These are phyloP conservation scores for Calosoma granatense DNA, from an alignment of 1,140 invertebrate species.

Conservation along the genomic window DNA sequence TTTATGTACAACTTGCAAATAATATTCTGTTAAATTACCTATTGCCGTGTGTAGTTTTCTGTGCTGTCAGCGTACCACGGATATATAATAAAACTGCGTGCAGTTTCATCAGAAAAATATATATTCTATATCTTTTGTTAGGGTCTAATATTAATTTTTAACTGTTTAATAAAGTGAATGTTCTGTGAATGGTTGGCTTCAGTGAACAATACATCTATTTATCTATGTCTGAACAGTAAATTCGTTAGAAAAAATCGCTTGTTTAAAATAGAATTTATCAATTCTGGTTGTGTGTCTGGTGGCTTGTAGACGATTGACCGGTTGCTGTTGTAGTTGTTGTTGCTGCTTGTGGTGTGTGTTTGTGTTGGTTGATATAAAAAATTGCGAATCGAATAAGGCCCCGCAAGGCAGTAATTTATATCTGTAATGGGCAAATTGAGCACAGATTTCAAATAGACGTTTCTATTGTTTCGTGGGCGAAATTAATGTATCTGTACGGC, in stretches of 20 bases:
- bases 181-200: no score
- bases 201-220: neutral
- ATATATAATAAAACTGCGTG: no score
- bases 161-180: neutral
- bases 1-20: no score
- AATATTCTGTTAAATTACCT: no score
- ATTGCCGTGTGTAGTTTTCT: no score
- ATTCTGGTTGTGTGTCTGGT: no score
- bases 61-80: no score
- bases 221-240: neutral
- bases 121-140: neutral
- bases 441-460: slow-evolving; percentile 9
- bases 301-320: no score
- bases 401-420: slow-evolving; percentile 4
- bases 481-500: neutral
- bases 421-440: slow-evolving; percentile 6
- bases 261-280: neutral
- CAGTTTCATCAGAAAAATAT: no score
- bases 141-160: neutral
- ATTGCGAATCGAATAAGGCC: slow-evolving; percentile 3
- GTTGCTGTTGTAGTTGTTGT: neutral
- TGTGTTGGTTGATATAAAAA: slow-evolving; percentile 7
- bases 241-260: neutral
- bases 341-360: no score
- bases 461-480: slow-evolving; percentile 1